A percentile compares a stretch with the other conserved stretches of the same genome.
Evolutionary conservation across 2,888 invertebrate species (phyloP).

Genomic region (Drosophila mimetica): DNA sequence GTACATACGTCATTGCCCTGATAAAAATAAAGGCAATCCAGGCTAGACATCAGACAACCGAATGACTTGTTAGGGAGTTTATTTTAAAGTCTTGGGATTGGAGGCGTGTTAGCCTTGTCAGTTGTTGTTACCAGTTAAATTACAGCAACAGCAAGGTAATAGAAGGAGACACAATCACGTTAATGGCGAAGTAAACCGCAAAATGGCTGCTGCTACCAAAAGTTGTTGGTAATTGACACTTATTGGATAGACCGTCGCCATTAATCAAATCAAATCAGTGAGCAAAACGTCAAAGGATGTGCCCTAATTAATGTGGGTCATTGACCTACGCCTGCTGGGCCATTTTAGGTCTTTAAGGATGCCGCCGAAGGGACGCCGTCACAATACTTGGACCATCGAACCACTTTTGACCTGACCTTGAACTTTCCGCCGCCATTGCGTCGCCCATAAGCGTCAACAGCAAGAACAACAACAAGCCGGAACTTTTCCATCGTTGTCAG

Average conservation of each 20-base stretch:
- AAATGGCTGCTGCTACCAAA: conserved; percentile 32
- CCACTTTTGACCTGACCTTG: conserved; percentile 53
- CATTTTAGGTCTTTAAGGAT: conserved; percentile 5
- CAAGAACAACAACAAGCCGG: conserved; percentile 25
- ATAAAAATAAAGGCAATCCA: background rate
- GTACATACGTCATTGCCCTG: conserved; percentile 10
- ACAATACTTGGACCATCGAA: conserved; percentile 11
- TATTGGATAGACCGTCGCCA: conserved; percentile 41
- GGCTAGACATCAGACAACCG: conserved; percentile 8
- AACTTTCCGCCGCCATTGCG: conserved; percentile 65
- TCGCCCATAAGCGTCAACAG: conserved; percentile 52
- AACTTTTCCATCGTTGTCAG: conserved; percentile 67
- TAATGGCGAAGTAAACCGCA: conserved; percentile 40
- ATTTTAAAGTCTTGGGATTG: conserved; percentile 33
- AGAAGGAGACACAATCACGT: conserved; percentile 33
- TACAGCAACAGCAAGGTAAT: conserved; percentile 26
- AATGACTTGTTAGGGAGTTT: conserved; percentile 19
- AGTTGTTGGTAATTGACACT: conserved; percentile 48
- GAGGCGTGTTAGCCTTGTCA: conserved; percentile 52
- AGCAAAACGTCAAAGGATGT: conserved; percentile 1
- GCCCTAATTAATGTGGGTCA: conserved; percentile 15
- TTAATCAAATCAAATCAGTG: conserved; percentile 31
- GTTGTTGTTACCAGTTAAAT: conserved; percentile 50
- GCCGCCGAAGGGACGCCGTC: background rate
- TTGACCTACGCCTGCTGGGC: conserved; percentile 6